Evolutionary conservation across 2,113 vertebrate species (phyloP).

Genomic region (Cairina moschata): DNA sequence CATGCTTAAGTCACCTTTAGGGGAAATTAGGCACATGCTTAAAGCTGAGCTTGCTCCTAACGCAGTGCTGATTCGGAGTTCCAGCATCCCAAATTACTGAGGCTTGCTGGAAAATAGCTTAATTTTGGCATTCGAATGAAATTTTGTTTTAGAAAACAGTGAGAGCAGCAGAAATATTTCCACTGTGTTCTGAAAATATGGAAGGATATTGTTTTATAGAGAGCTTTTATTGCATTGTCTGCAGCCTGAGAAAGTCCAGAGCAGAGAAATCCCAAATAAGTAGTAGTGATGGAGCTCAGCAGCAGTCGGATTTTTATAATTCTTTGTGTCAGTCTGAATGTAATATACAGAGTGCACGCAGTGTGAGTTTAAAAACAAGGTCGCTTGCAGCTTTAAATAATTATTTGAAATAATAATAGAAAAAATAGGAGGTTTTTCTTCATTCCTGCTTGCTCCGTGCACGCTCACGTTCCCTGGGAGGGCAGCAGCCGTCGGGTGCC

Average conservation of each 20-base stretch:
- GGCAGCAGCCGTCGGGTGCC: neutral
- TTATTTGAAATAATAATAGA: neutral
- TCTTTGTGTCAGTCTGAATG: neutral
- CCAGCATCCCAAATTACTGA: neutral
- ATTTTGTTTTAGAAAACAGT: neutral
- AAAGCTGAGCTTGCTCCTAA: neutral
- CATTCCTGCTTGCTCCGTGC: neutral
- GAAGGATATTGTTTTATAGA: constrained; percentile 13
- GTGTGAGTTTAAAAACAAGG: constrained; percentile 46
- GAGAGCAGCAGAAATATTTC: constrained; percentile 16
- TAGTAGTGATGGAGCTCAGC: neutral
- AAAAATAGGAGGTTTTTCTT: neutral
- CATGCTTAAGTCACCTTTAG: constrained; percentile 21
- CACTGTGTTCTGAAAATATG: neutral
- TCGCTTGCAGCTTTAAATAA: constrained; percentile 16
- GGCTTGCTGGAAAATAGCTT: neutral
- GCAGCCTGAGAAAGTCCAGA: constrained; percentile 53
- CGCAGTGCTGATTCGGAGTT: accelerated
- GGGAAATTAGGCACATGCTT: neutral
- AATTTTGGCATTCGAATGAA: neutral
- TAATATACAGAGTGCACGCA: neutral
- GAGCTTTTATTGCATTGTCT: constrained; percentile 45
- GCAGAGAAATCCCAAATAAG: neutral
- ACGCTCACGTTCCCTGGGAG: neutral
- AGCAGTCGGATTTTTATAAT: neutral